These are phyloP conservation scores for Aproaerema taeniolella DNA, from an alignment of 2,888 invertebrate species.

Conservation along the genomic window DNA sequence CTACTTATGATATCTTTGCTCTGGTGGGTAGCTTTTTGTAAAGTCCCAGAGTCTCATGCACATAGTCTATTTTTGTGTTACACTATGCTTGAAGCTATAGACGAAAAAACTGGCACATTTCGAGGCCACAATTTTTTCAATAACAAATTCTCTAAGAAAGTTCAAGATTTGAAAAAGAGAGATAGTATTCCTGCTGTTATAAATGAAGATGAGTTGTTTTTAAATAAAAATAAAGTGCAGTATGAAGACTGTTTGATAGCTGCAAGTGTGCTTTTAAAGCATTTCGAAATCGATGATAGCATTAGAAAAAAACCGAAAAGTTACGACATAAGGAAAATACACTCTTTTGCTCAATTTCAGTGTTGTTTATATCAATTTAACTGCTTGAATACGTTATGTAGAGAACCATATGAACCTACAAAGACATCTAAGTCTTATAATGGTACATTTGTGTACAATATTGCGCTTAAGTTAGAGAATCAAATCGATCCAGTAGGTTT, in stretches of 20 bases:
- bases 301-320: conserved; percentile 70
- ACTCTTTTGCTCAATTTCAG: conserved; percentile 82
- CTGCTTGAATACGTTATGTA: conserved; percentile 81
- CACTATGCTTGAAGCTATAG: conserved; percentile 76
- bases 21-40: conserved; percentile 76
- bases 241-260: conserved; percentile 77
- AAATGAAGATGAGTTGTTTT: conserved; percentile 38
- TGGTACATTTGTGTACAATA: conserved; percentile 87
- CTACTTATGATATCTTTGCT: conserved; percentile 75
- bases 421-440: conserved; percentile 81
- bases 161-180: conserved; percentile 43
- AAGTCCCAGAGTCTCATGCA: conserved; percentile 61
- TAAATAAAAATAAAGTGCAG: conserved; percentile 70
- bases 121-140: conserved; percentile 67
- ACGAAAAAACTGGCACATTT: conserved; percentile 74
- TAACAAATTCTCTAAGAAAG: conserved; percentile 55
- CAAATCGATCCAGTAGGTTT: conserved; percentile 73
- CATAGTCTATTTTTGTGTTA: conserved; percentile 78
- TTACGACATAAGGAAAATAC: conserved; percentile 76
- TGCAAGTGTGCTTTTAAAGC: conserved; percentile 74
- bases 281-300: conserved; percentile 77
- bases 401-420: conserved; percentile 74
- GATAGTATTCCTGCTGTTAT: conserved; percentile 12
- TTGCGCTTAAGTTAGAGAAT: conserved; percentile 78
- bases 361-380: conserved; percentile 77